Conservation (phyloP, 1,140 invertebrate species). For the Zelostemma sp. region DNA sequence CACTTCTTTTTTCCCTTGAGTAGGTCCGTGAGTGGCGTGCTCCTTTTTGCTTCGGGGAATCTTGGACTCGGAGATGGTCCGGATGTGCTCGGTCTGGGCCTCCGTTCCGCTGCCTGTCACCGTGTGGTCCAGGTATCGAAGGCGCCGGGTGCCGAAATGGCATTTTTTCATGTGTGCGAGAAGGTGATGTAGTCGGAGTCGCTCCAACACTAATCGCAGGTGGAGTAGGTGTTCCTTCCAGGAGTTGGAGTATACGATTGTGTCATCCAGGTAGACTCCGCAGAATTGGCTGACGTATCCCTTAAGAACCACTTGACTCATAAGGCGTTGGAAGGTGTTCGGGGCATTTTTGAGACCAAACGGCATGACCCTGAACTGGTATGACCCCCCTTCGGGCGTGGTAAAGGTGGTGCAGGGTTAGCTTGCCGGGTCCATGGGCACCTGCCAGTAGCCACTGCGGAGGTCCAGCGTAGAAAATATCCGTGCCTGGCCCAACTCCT, state of each 20-base stretch:
- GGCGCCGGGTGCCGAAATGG: not conserved
- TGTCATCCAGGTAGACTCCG: conserved; percentile 47
- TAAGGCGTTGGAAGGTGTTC: not conserved
- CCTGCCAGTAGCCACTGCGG: conserved; percentile 27
- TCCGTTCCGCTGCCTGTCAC: conserved; percentile 8
- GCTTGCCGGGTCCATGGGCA: conserved; percentile 1
- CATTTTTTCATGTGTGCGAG: conserved; percentile 5
- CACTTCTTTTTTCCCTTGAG: conserved; percentile 6
- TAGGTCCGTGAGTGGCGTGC: conserved; percentile 25
- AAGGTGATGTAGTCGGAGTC: conserved; percentile 19
- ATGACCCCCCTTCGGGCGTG: conserved; percentile 4
- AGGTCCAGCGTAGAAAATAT: conserved; percentile 21
- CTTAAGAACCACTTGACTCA: conserved; percentile 3
- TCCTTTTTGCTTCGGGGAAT: not conserved
- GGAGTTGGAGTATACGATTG: conserved; percentile 34
- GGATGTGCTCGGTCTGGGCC: conserved; percentile 8
- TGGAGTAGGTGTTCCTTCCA: conserved; percentile 28
- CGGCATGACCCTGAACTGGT: conserved; percentile 15
- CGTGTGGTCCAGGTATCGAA: conserved; percentile 15
- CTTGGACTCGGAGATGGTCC: not conserved
- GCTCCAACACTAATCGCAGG: conserved; percentile 28
- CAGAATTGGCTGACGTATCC: conserved; percentile 13
- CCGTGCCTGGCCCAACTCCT: conserved; percentile 8
- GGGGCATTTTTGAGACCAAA: not conserved
- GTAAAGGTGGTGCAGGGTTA: conserved; percentile 12